Evolutionary conservation across 2,797 vertebrate genomes (phyloP).

Genomic region (Liasis olivaceus): DNA sequence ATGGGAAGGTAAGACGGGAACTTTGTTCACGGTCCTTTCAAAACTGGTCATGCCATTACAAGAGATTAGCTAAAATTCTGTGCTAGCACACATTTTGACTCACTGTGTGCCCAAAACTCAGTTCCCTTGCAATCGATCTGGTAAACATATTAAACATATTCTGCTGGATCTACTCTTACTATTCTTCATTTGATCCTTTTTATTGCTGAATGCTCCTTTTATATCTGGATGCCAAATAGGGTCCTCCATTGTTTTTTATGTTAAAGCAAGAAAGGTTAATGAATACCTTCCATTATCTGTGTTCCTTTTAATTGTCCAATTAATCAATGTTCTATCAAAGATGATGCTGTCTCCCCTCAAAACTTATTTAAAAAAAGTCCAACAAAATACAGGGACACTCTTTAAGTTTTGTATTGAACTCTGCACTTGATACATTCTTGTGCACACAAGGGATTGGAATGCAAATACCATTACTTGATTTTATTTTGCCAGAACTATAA

Average conservation of each 20-base stretch:
- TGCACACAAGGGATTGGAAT: not conserved
- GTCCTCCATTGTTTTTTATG: not conserved
- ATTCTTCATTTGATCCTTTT: not conserved
- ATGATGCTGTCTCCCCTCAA: not conserved
- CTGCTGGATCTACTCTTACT: not conserved
- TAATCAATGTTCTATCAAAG: slow-evolving; percentile 4
- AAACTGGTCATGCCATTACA: not conserved
- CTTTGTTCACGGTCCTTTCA: not conserved
- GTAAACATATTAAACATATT: not conserved
- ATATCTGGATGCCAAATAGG: not conserved
- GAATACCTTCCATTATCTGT: slow-evolving; percentile 6
- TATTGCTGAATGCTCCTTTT: not conserved
- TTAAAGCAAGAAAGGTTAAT: slow-evolving; percentile 18
- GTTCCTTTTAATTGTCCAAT: slow-evolving; percentile 20
- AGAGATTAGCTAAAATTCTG: not conserved
- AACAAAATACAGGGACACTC: not conserved
- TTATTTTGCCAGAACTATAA: not conserved
- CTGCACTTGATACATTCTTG: not conserved
- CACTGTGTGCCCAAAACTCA: not conserved
- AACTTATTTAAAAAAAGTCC: not conserved
- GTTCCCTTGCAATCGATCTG: not conserved
- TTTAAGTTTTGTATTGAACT: not conserved
- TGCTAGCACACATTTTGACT: not conserved
- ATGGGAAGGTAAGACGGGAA: not conserved
- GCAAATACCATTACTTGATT: not conserved